phyloP scores from a whole-genome alignment of 2,797 vertebrate genomes.

The Lacerta bilineata region DNA sequence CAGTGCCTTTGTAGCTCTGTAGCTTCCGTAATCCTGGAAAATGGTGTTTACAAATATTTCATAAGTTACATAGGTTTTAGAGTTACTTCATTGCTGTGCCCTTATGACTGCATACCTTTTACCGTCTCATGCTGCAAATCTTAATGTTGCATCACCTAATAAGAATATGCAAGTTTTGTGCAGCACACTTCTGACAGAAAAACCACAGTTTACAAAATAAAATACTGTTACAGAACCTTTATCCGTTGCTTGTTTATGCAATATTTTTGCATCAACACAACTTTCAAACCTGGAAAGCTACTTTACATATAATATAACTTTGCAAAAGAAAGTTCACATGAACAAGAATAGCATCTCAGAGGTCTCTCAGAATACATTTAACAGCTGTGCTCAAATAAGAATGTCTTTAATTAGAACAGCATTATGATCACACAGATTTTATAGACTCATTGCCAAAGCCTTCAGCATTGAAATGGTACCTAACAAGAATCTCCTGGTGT shows the following conservation, averaged over 20 bases:
- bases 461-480: not conserved
- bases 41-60: not conserved
- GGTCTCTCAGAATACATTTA: not conserved
- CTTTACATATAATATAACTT: conserved; percentile 14
- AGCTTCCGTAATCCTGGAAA: not conserved
- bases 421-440: not conserved
- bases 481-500: not conserved
- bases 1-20: not conserved
- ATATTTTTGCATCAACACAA: not conserved
- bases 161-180: not conserved
- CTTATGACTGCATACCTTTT: not conserved
- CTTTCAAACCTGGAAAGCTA: conserved; percentile 11
- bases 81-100: not conserved
- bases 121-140: not conserved
- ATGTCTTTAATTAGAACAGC: conserved; percentile 18
- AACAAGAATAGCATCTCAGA: conserved; percentile 17
- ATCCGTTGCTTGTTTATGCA: conserved; percentile 14
- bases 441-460: conserved; percentile 9
- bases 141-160: not conserved
- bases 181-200: not conserved
- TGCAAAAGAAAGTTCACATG: not conserved
- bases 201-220: not conserved
- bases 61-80: not conserved
- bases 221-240: not conserved
- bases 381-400: conserved; percentile 15